Evolutionary conservation across 1,140 invertebrate genomes (phyloP), one percentile per base, ranked within the genome.

Genomic region (Dendrolimus kikuchii): DNA sequence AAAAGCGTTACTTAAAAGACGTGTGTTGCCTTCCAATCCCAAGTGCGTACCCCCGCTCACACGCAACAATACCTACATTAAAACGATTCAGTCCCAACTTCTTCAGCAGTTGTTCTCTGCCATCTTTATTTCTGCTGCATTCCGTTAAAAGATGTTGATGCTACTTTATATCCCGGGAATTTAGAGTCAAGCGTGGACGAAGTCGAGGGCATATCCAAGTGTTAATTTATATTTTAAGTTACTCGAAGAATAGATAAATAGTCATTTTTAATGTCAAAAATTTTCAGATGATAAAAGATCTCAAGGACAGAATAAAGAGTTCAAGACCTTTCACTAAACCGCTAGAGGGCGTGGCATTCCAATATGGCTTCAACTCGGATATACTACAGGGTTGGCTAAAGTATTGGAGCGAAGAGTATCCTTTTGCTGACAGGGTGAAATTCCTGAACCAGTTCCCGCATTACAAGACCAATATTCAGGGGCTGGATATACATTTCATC

Each of bases 321-420:
- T 78, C 89, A 40, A 71, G 88, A 9, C 74, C 78, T 8, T 84
- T 91, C 39, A 80, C 87, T 4, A 80, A 84, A 2, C 90, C 92
- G 1, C 63, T 95, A 38, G 90, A 93, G 80, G 90, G 88, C 8
- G 73, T 90, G 3, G 89, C 87, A 10, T 95, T 95, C 71, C 75
- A 91, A 45, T 95, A 95, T 76, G 94, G 94, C 4, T 91, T 95
- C 64, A 93, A 94, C 74, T 71, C 89, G 0, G 87, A 90, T 5
- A 87, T 90, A 57, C 63, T 95, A 10, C 75, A 88, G 38, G 80
- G 89, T 53, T 81, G 95, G 45, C 60, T 92, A 6, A 74, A 48
- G 9, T 50, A 52, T 7, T 53, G 56, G 56, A 48, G 46, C 7
- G 51, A 53, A 5, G 51, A 53, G 38, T 95, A 93, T 71, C 23